These are phyloP conservation scores for Tethea ocularis DNA, from an alignment of 2,888 invertebrate genomes.

Conservation along the genomic window DNA sequence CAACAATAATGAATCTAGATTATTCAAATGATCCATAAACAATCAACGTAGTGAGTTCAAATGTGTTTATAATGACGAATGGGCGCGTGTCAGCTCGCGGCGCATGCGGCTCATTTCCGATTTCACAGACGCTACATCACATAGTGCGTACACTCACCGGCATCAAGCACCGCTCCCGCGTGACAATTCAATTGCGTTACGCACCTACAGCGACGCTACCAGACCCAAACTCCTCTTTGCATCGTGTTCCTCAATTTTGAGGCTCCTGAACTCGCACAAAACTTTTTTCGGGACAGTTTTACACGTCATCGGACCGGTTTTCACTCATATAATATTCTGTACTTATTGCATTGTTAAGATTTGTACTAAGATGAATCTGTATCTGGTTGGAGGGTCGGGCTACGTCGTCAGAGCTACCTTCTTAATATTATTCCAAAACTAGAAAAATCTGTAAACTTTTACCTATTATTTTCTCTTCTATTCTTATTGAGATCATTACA, in stretches of 20 bases:
- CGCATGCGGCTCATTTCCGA: conserved; percentile 30
- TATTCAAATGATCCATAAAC: conserved; percentile 61
- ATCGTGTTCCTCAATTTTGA: not conserved
- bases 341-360: not conserved
- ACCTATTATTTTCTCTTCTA: too few relatives aligned
- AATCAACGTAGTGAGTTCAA: conserved; percentile 30
- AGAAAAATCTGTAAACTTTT: too few relatives aligned
- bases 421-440: too few relatives aligned
- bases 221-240: not conserved
- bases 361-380: too few relatives aligned
- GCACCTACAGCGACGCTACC: conserved; percentile 14
- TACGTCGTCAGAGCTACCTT: too few relatives aligned
- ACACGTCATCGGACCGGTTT: not conserved
- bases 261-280: not conserved
- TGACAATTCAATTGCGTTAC: conserved; percentile 28
- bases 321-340: too few relatives aligned
- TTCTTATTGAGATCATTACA: too few relatives aligned
- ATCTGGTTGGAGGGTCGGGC: too few relatives aligned
- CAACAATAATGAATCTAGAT: conserved; percentile 53
- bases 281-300: not conserved
- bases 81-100: conserved; percentile 32
- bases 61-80: conserved; percentile 13
- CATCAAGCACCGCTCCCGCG: conserved; percentile 23
- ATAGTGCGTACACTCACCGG: too few relatives aligned
- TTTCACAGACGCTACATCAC: conserved; percentile 22